Evolutionary conservation across 2,888 invertebrate genomes (phyloP).

Genomic region (Formica aserva): DNA sequence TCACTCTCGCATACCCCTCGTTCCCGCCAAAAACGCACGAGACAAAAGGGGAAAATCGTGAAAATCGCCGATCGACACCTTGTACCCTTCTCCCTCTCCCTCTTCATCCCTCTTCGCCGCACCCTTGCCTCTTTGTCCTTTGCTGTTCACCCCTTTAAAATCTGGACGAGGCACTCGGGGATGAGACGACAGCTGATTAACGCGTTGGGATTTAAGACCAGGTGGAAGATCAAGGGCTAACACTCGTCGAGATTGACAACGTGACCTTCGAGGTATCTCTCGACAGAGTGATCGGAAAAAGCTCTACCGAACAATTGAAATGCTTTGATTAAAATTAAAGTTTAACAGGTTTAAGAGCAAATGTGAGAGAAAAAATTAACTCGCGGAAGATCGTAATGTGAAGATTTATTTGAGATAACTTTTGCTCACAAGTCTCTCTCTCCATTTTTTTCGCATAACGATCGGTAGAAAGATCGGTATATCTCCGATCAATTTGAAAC

Average conservation of each 20-base stretch:
- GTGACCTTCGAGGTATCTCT: slow-evolving; percentile 40
- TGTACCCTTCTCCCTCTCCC: too few species aligned
- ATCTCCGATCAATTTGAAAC: neutral
- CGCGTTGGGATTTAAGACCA: slow-evolving; percentile 53
- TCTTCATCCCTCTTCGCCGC: neutral
- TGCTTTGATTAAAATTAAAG: neutral
- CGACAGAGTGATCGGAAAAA: neutral
- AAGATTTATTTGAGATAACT: neutral
- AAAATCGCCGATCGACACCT: neutral
- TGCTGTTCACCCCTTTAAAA: slow-evolving; percentile 13
- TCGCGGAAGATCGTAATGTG: neutral
- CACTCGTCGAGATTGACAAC: slow-evolving; percentile 13
- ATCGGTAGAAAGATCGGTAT: neutral
- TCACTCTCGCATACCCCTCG: slow-evolving; percentile 5
- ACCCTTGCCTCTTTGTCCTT: neutral
- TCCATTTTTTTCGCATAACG: neutral
- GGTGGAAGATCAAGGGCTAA: slow-evolving; percentile 49
- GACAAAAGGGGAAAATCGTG: neutral
- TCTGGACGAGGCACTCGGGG: slow-evolving; percentile 47
- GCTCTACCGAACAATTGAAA: neutral
- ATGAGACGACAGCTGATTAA: slow-evolving; percentile 59
- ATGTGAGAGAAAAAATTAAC: neutral
- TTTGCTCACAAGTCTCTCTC: neutral
- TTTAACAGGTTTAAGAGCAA: neutral
- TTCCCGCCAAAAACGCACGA: slow-evolving; percentile 32